A percentile compares a stretch with the other conserved stretches of the same genome.
phyloP scores from a whole-genome alignment of 64 coral and sea anemone species.

The Porites lutea region DNA sequence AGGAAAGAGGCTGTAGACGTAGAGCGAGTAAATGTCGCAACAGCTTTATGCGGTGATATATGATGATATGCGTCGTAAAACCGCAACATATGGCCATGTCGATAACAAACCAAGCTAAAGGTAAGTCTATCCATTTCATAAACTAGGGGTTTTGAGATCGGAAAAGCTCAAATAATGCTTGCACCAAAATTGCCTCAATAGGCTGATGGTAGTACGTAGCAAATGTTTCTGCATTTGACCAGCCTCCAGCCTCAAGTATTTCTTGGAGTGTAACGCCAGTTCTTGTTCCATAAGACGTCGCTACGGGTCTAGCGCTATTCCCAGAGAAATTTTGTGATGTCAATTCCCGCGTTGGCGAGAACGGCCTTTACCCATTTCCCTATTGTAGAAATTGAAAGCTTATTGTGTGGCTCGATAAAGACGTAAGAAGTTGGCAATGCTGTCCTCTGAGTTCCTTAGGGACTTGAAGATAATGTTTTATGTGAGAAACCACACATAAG shows the following conservation, averaged over 20 bases:
- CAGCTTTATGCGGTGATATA: no score
- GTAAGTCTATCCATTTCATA: no score
- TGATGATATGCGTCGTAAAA: no score
- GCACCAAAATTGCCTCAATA: no score
- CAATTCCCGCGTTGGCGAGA: not conserved
- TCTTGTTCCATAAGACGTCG: not conserved
- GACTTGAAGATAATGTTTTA: not conserved
- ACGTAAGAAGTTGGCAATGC: not conserved
- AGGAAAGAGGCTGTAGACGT: no score
- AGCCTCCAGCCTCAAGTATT: not conserved
- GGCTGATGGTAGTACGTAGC: no score
- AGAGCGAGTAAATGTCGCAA: no score
- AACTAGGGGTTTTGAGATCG: no score
- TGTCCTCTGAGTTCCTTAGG: not conserved
- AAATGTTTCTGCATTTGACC: conserved; percentile 26
- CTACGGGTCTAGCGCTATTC: not conserved
- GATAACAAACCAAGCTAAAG: no score
- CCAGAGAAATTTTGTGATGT: conserved; percentile 10
- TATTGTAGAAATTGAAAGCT: not conserved
- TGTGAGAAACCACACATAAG: not conserved
- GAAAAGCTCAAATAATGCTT: no score
- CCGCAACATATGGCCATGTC: no score
- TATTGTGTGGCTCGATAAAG: conserved; percentile 17
- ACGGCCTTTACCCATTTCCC: not conserved
- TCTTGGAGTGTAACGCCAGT: not conserved